phyloP scores from a whole-genome alignment of 2,797 vertebrate genomes.

The Falco cherrug region DNA sequence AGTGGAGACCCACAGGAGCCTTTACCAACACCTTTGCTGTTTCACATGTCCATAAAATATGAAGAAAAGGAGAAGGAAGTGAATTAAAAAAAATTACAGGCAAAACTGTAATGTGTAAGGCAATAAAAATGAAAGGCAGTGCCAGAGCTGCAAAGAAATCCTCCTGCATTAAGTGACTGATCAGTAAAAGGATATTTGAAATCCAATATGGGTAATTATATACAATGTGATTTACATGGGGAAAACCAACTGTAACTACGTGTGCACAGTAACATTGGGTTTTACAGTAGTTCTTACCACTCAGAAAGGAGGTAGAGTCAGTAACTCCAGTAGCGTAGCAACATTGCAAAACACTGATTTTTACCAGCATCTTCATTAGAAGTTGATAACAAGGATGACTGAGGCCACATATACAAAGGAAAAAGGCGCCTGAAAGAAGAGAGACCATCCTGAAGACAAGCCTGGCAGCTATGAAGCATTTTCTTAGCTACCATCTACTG shows the following conservation, averaged over 20 bases:
- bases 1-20: neutral
- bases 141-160: neutral
- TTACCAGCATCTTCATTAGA: neutral
- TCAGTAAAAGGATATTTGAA: neutral
- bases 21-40: neutral
- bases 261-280: neutral
- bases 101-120: neutral
- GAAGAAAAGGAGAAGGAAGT: neutral
- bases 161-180: neutral
- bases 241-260: neutral
- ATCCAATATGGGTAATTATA: neutral
- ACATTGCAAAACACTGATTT: neutral
- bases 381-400: neutral
- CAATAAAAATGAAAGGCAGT: neutral
- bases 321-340: neutral
- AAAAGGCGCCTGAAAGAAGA: neutral
- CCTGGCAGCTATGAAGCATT: fast-evolving
- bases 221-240: neutral
- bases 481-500: neutral
- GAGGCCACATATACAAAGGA: neutral
- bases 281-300: neutral
- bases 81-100: neutral
- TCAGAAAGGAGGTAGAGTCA: neutral
- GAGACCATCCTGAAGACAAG: neutral
- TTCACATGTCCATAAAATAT: neutral